These are phyloP conservation scores for Falco punctatus DNA, from an alignment of 2,113 vertebrate genomes.

Conservation along the genomic window DNA sequence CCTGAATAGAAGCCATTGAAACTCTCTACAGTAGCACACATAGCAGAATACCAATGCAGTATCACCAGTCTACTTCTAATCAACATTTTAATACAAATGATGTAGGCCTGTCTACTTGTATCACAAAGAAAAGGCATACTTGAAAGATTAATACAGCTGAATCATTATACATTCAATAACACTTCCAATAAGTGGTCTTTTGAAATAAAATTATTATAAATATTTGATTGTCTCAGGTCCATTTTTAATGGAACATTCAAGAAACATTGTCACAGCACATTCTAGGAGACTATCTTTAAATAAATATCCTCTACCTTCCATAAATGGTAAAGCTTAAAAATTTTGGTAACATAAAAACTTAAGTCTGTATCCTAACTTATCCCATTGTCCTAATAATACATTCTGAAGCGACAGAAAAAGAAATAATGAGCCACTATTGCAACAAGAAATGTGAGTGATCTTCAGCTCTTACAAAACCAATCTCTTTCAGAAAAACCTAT, in stretches of 20 bases:
- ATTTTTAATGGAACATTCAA: background rate
- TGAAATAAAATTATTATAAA: background rate
- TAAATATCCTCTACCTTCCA: background rate
- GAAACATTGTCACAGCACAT: background rate
- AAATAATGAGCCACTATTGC: background rate
- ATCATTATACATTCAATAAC: background rate
- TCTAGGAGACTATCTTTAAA: background rate
- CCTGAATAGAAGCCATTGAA: background rate
- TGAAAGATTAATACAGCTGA: background rate
- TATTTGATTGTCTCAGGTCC: background rate
- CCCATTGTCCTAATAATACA: background rate
- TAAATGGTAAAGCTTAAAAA: background rate
- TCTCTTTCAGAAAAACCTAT: background rate
- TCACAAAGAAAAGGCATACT: background rate
- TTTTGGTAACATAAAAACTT: background rate
- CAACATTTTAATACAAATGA: background rate
- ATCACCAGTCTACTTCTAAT: background rate
- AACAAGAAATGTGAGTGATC: background rate
- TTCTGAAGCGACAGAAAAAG: background rate
- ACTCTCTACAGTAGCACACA: background rate
- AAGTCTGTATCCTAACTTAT: background rate
- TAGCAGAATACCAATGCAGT: background rate
- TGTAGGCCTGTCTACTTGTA: background rate
- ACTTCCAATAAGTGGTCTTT: background rate
- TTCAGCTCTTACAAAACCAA: background rate